phyloP scores from a whole-genome alignment of 2,888 invertebrate species.

The Furcula furcula region DNA sequence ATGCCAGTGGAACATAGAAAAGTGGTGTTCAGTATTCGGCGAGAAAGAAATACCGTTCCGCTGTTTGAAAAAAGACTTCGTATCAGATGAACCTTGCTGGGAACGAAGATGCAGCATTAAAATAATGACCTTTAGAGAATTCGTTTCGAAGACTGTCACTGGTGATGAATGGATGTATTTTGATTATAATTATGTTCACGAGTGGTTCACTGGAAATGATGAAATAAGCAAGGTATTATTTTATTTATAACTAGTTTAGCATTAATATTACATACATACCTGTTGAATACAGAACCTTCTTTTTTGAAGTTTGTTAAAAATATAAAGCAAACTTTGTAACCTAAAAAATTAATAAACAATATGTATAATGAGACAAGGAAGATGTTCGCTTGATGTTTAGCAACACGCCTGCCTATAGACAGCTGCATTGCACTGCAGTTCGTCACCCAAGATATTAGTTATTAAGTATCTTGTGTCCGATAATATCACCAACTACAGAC shows the following conservation, averaged over 20 bases:
- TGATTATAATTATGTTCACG: conserved; percentile 91
- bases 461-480: too few relatives aligned
- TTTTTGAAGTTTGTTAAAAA: too few relatives aligned
- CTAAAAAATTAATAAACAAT: too few relatives aligned
- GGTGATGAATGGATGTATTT: conserved; percentile 88
- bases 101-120: conserved; percentile 85
- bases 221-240: conserved; percentile 80
- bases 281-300: too few relatives aligned
- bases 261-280: too few relatives aligned
- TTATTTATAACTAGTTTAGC: background rate
- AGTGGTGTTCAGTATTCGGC: conserved; percentile 82
- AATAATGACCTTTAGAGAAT: conserved; percentile 83
- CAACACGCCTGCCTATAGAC: too few relatives aligned
- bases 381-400: too few relatives aligned
- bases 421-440: too few relatives aligned
- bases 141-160: conserved; percentile 67
- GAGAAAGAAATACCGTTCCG: conserved; percentile 82
- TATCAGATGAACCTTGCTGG: conserved; percentile 87
- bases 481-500: too few relatives aligned
- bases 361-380: too few relatives aligned
- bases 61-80: conserved; percentile 55
- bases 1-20: conserved; percentile 81
- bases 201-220: conserved; percentile 83
- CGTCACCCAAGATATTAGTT: too few relatives aligned
- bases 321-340: too few relatives aligned